These are phyloP conservation scores for Hozukius guyotensis DNA, from an alignment of 2,797 vertebrate genomes.

Conservation along the genomic window DNA sequence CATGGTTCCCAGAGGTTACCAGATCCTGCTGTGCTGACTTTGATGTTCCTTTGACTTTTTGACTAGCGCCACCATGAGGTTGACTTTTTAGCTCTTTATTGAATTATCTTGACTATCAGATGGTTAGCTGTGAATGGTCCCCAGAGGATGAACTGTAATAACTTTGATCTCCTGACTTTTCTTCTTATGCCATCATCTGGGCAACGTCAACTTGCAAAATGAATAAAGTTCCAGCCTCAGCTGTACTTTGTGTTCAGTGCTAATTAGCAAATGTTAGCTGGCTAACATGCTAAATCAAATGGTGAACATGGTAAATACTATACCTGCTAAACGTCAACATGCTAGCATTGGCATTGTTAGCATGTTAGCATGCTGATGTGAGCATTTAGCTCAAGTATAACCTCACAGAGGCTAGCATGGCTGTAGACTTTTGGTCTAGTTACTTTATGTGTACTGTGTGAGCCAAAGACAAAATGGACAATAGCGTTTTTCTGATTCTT, in stretches of 20 bases:
- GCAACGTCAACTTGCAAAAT: too few species aligned
- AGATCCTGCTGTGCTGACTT: background rate
- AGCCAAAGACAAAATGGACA: background rate
- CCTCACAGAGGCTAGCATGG: background rate
- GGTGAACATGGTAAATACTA: background rate
- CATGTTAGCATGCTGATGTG: background rate
- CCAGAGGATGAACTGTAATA: background rate
- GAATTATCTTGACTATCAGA: background rate
- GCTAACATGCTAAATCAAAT: background rate
- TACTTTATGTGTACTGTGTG: background rate
- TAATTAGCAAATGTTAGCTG: background rate
- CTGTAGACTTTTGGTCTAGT: background rate
- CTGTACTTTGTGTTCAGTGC: background rate
- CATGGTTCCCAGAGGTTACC: background rate
- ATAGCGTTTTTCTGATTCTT: too few species aligned
- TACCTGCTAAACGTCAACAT: background rate
- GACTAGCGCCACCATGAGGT: background rate
- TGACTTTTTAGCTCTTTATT: too few species aligned
- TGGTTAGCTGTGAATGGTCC: background rate
- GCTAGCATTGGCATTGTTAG: background rate
- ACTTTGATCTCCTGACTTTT: background rate
- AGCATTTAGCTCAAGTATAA: background rate
- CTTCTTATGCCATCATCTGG: too few species aligned
- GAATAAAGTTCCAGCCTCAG: background rate
- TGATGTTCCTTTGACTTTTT: background rate